Conservation (phyloP, 2,113 vertebrate species). For the mouse (Mus musculus) region DNA sequence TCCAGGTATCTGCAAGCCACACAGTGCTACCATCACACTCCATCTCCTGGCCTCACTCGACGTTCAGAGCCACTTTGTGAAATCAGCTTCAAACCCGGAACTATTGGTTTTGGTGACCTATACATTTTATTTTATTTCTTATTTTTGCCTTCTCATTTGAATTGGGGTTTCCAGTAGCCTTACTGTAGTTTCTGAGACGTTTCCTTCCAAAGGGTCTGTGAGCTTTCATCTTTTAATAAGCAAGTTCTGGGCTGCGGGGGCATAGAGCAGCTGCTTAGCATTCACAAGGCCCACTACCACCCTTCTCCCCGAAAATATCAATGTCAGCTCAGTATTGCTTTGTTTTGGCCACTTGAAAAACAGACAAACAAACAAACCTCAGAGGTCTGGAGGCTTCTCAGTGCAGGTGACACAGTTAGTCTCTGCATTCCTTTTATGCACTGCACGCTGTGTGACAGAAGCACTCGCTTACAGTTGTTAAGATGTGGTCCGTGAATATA, state of each 20-base stretch:
- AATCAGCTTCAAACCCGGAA: slow-evolving; percentile 31
- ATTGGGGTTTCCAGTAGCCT: slow-evolving; percentile 66
- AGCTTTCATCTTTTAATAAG: slow-evolving; percentile 67
- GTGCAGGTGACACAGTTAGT: slow-evolving; percentile 73
- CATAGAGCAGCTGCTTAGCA: not conserved
- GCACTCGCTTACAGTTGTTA: slow-evolving; percentile 81
- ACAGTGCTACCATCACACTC: not conserved
- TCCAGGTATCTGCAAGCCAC: not conserved
- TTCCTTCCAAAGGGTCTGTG: slow-evolving; percentile 83
- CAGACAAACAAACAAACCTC: slow-evolving; percentile 14
- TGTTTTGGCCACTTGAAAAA: slow-evolving; percentile 59
- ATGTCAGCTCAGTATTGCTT: slow-evolving; percentile 67
- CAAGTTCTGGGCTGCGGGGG: slow-evolving; percentile 22
- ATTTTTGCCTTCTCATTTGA: slow-evolving; percentile 40
- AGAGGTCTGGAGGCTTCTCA: slow-evolving; percentile 78
- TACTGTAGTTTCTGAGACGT: slow-evolving; percentile 78
- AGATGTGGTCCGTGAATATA: slow-evolving; percentile 82
- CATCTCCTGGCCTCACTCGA: not conserved
- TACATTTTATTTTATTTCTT: slow-evolving; percentile 14
- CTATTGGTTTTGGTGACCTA: not conserved
- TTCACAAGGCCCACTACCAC: not conserved
- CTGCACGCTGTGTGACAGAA: slow-evolving; percentile 72
- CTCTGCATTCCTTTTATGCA: slow-evolving; percentile 72
- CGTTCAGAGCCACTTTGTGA: slow-evolving; percentile 14
- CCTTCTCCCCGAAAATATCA: not conserved